phyloP scores from a whole-genome alignment of 1,140 invertebrate genomes.

The Bemisia tabaci region DNA sequence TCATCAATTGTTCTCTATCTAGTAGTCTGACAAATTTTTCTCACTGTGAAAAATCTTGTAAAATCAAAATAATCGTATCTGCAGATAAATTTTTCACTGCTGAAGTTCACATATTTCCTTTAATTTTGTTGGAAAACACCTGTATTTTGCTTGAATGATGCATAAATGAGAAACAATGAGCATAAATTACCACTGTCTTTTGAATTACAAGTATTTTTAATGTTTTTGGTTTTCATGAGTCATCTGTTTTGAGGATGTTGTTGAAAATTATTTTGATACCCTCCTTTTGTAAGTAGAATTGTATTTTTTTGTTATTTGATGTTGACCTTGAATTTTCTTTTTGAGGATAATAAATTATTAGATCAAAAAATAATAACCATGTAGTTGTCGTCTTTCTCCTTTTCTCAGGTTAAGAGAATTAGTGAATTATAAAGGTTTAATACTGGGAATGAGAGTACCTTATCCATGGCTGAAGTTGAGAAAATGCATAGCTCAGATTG shows the following conservation, averaged over 20 bases:
- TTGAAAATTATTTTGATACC: background rate
- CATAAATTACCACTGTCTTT: background rate
- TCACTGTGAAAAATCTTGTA: no score
- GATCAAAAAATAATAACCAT: background rate
- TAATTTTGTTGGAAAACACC: background rate
- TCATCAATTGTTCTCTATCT: no score
- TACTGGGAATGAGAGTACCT: no score
- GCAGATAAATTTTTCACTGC: no score
- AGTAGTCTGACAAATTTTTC: no score
- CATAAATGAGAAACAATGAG: background rate
- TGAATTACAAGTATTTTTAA: background rate
- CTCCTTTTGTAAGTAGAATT: background rate
- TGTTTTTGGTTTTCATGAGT: background rate
- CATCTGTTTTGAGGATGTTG: background rate
- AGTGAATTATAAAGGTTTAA: no score
- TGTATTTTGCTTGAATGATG: background rate
- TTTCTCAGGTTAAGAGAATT: no score
- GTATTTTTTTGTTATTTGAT: background rate
- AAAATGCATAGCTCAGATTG: no score
- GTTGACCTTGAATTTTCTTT: background rate
- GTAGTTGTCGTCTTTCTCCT: no score
- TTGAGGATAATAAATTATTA: background rate
- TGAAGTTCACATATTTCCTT: background rate
- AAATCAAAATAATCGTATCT: no score
- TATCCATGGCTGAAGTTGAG: no score